Conservation (phyloP, 2,888 invertebrate species). For the Apamea monoglypha region DNA sequence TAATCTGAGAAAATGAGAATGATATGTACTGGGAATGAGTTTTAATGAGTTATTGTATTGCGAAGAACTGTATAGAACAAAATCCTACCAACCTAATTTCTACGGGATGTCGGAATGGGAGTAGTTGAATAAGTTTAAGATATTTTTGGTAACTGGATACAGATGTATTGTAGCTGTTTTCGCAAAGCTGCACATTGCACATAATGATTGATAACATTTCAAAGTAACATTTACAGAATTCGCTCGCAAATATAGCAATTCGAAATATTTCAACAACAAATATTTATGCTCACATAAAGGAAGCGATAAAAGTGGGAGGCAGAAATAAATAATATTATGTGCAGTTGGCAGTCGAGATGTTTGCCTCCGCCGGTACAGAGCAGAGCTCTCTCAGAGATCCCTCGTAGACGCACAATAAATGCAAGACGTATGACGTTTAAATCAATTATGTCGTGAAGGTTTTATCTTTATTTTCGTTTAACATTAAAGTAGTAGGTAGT, state of each 20-base stretch:
- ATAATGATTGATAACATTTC: background rate
- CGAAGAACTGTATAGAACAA: background rate
- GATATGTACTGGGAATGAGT: background rate
- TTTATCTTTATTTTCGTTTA: background rate
- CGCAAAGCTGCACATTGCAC: background rate
- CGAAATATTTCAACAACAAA: background rate
- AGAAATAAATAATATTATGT: slow-evolving; percentile 11
- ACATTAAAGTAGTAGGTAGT: background rate
- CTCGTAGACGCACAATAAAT: background rate
- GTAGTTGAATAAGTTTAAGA: background rate
- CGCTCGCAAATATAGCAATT: background rate
- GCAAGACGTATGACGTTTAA: slow-evolving; percentile 1
- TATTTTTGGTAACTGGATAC: background rate
- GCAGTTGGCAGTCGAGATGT: background rate
- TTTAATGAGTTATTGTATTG: background rate
- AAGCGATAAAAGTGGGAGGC: slow-evolving; percentile 1
- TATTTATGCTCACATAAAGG: background rate
- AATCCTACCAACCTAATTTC: background rate
- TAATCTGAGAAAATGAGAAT: slow-evolving; percentile 3
- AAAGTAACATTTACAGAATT: background rate
- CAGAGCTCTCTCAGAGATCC: background rate
- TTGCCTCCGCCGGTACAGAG: background rate
- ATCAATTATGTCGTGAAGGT: background rate
- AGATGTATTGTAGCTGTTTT: background rate
- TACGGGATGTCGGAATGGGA: background rate